These are phyloP conservation scores for Drosophila colorata DNA, from an alignment of 2,888 invertebrate genomes.

Conservation along the genomic window DNA sequence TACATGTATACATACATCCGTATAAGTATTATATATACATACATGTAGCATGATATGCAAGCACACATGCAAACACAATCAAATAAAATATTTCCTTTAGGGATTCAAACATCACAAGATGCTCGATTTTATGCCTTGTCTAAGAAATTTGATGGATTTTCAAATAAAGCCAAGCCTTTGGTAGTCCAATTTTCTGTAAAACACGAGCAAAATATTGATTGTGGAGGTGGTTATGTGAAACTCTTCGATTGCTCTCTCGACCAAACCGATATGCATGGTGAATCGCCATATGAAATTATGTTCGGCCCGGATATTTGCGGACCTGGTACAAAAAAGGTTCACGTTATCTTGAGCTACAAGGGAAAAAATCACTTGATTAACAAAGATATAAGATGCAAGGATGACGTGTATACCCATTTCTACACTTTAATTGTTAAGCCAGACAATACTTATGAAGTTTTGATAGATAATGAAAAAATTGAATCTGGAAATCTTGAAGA, in stretches of 20 bases:
- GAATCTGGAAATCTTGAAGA: slow-evolving; percentile 97
- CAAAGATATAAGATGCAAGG: slow-evolving; percentile 99
- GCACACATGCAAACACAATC: background rate
- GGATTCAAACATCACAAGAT: slow-evolving; percentile 98
- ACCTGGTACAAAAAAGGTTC: slow-evolving; percentile 99
- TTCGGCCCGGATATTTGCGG: slow-evolving; percentile 99
- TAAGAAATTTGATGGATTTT: slow-evolving; percentile 95
- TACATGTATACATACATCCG: background rate
- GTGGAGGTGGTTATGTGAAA: slow-evolving; percentile 85
- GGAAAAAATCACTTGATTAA: slow-evolving; percentile 98
- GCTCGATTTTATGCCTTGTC: slow-evolving; percentile 99
- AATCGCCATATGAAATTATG: slow-evolving; percentile 98
- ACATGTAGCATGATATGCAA: background rate
- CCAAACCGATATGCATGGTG: slow-evolving; percentile 98
- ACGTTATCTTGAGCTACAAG: slow-evolving; percentile 99
- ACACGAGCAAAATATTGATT: slow-evolving; percentile 99
- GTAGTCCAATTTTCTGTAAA: slow-evolving; percentile 99
- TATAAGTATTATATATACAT: background rate
- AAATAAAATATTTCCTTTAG: slow-evolving; percentile 85
- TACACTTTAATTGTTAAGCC: slow-evolving; percentile 98
- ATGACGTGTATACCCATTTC: slow-evolving; percentile 98
- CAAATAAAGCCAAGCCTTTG: slow-evolving; percentile 95
- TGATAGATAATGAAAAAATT: slow-evolving; percentile 98
- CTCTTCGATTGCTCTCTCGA: slow-evolving; percentile 95
- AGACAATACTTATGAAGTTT: slow-evolving; percentile 98